Base-by-base conservation (phyloP, 2,888 invertebrate species). In the Sclerodermus sp. region DNA sequence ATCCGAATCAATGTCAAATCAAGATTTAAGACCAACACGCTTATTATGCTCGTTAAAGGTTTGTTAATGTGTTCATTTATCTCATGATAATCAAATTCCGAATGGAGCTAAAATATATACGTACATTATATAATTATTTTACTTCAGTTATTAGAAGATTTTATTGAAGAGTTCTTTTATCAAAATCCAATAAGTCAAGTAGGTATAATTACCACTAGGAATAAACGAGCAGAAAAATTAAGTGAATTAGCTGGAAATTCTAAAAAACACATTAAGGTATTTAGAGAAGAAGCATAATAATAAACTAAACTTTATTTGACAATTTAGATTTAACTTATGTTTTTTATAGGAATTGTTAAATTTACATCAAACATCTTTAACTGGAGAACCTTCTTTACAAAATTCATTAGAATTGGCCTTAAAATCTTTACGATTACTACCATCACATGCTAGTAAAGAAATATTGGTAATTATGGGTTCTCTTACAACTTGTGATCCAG, bases 131-230 rank as follows among this genome's bases (percentile, higher is more conserved):
- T 10, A 45, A 31, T 47, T 47, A 42, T 46, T 47, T 59, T 58
- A 57, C 82, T 85, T 59, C 76, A 95, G 93, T 81, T 96, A 12
- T 76, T 99, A 53, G 93, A 96, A 79, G 86, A 88, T 58, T 99
- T 98, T 78, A 87, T 99, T 51, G 93, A 96, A 66, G 96, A 97
- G 76, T 99, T 93, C 76, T 97, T 98, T 79, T 97, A 98, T 79
- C 96, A 97, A 78, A 99, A 99, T 80, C 99, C 99, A 9, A 91
- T 99, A 46, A 96, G 97, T 74, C 99, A 99, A 79, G 81, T 99
- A 58, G 98, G 98, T 17, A 81, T 99, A 32, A 90, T 99, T 57
- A 82, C 88, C 9, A 90, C 96, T 71, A 89, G 90, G 70, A 96
- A 96, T 73, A 98, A 98, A 79, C 83, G 95, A 62, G 95, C 96